Base-by-base conservation (phyloP, 2,888 invertebrate genomes). In the Galerucella pusilla region DNA sequence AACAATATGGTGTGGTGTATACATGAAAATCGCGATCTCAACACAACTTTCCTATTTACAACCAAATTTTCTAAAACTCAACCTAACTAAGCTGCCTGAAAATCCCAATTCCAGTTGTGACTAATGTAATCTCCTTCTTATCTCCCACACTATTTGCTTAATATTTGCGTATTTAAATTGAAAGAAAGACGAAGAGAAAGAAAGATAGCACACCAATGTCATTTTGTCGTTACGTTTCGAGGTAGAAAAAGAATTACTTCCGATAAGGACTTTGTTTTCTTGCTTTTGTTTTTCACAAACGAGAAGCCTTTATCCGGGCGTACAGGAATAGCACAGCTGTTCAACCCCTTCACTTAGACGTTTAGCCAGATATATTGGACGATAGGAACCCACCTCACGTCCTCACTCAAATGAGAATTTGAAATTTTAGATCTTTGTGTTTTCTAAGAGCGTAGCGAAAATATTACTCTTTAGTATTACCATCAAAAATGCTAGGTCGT, bases 281-380 rank as follows among this genome's bases (percentile, higher is more conserved):
- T 83, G 81, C 81, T 83, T 84, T 84, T 84, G 83, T 84, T 85
- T 83, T 84, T 80, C 64, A 65, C 64, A 45, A 65, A 66, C 61
- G 75, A 78, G 79, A 79, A 54, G 79, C 61, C 59, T 60, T 71
- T 65, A 66, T 49, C 60, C 66, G n/a, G 16, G 59, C 66, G 74
- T 70, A 73, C 73, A 72, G 69, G 65, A 71, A 74, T 63, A 67
- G 68, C 74, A 74, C 78, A 78, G 77, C 75, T 78, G 78, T 74
- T 74, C 75, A 71, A 75, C 75, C 75, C 75, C 64, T 75, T 75
- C 75, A 57, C 71, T 75, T 68, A 75, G 75, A 68, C 71, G 71
- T 75, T 75, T 60, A 64, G 68, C 57, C 68, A 68, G 71, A 75
- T 75, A 64, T 71, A 68, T 71, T 64, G 64, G 73, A 63, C 75